Evolutionary conservation across 2,888 invertebrate genomes (phyloP).

Genomic region (Baccha elongata): DNA sequence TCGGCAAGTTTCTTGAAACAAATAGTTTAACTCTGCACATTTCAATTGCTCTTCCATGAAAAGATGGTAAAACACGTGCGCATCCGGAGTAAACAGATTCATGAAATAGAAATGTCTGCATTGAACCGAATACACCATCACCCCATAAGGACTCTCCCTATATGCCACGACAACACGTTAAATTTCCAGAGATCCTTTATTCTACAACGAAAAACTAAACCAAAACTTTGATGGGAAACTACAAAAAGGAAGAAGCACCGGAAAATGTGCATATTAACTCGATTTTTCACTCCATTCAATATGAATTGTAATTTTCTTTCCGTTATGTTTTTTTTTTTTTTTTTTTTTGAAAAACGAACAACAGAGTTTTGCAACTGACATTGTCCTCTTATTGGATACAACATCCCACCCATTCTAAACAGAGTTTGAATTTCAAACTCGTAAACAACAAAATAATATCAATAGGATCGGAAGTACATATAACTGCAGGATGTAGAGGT

Average conservation of each 20-base stretch:
- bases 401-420: neutral
- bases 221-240: constrained; percentile 29
- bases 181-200: constrained; percentile 6
- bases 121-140: constrained; percentile 12
- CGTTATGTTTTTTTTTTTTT: neutral
- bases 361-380: constrained; percentile 11
- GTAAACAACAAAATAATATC: constrained; percentile 63
- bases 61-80: constrained; percentile 33
- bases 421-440: neutral
- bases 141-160: neutral
- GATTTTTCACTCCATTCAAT: constrained; percentile 73
- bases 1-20: constrained; percentile 55
- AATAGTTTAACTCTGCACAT: constrained; percentile 41
- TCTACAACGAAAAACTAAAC: constrained; percentile 28
- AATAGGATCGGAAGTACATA: constrained; percentile 44
- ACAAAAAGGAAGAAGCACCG: constrained; percentile 65
- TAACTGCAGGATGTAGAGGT: constrained; percentile 40
- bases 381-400: neutral
- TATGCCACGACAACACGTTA: constrained; percentile 27
- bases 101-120: constrained; percentile 34
- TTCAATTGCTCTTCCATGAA: constrained; percentile 40
- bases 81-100: constrained; percentile 30
- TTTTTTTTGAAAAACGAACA: neutral
- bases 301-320: constrained; percentile 70
- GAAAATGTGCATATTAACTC: constrained; percentile 73